A percentile compares a stretch with the other conserved stretches of the same genome.
Conservation (phyloP, 2,113 vertebrate genomes). For the Vulpes ferrilata region DNA sequence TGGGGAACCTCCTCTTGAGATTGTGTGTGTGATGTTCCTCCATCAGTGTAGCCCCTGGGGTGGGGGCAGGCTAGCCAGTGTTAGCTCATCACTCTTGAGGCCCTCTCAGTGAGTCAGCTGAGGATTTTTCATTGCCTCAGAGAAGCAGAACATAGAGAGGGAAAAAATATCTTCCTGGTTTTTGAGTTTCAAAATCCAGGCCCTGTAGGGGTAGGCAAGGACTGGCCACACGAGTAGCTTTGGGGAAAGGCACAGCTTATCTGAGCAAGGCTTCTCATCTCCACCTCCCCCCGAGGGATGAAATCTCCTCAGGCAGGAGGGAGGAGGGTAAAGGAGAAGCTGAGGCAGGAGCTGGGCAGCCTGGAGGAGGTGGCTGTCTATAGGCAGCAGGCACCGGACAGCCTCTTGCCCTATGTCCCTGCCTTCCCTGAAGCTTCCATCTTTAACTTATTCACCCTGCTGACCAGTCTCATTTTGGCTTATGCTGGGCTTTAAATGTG, state of each 20-base stretch:
- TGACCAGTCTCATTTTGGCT: slow-evolving; percentile 1
- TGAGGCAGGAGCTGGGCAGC: rapidly evolving
- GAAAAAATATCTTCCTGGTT: not conserved
- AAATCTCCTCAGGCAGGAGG: not conserved
- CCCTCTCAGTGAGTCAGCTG: not conserved
- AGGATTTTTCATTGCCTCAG: slow-evolving; percentile 43
- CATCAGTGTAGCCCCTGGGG: not conserved
- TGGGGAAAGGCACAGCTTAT: not conserved
- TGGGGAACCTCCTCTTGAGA: not conserved
- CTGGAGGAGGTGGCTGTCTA: not conserved
- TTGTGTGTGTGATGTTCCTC: not conserved
- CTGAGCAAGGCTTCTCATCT: not conserved
- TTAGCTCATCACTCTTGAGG: not conserved
- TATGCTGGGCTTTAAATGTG: not conserved
- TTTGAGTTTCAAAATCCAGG: slow-evolving; percentile 56
- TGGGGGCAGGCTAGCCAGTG: not conserved
- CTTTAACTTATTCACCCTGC: not conserved
- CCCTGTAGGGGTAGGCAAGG: not conserved
- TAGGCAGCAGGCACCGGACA: not conserved
- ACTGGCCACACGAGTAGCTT: not conserved
- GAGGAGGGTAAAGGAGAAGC: not conserved
- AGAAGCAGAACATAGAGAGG: slow-evolving; percentile 23
- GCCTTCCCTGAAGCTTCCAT: not conserved
- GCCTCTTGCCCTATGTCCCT: not conserved
- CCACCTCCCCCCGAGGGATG: not conserved